Evolutionary conservation across 2,888 invertebrate species (phyloP), one percentile per base, ranked within the genome.

Genomic region (Zootermopsis nevadensis): DNA sequence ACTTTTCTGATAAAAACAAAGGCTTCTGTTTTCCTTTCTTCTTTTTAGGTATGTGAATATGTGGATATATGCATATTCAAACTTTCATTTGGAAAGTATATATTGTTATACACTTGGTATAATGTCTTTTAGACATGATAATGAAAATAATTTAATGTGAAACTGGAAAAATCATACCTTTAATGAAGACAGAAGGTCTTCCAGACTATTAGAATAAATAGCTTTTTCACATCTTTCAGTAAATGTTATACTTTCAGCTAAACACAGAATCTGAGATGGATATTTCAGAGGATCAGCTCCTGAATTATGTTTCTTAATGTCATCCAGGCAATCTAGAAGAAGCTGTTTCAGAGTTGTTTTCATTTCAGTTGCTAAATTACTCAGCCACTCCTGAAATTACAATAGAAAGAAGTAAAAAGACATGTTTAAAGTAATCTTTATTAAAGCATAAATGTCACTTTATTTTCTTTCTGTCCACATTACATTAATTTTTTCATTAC

Each of bases 191-290:
- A 91, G 88, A 72, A 93, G 87, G 60, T 90, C 89, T 53, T 89
- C 91, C 82, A 96, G 89, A 69, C 92, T 91, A 89, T 94, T 94
- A 80, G 92, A 91, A 12, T 90, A 89, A 85, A 98, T 95, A 4
- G 97, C 95, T 87, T 93, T 93, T 89, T 99, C 98, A 86, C 95
- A 93, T 88, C 94, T 94, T 85, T 93, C 93, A 1, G 97, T 97
- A 89, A 98, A 99, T 82, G 94, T 92, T 81, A 99, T 94, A 87
- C 94, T 94, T 87, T 97, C 96, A 4, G 95, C 93, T 77, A 98
- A 91, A 88, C 97, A 97, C 67, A 98, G 90, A 86, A 98, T 94
- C 92, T 98, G 95, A 2, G 93, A 94, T 76, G 94, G 94, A 88
- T 92, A 95, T 86, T 91, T 92, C 24, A 89, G 89, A 87, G 92